Evolutionary conservation across 2,113 vertebrate species (phyloP).

Genomic region (Mus musculus): GRCm39 chr10:117789001-117789500

Average conservation of each 20-base stretch:
- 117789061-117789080: conserved; percentile 55
- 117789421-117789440: neutral
- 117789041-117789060: conserved; percentile 57
- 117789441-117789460: neutral
- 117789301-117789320: neutral
- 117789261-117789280: neutral
- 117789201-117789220: neutral
- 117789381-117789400: neutral
- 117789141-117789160: conserved; percentile 6
- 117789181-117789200: neutral
- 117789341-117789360: neutral
- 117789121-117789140: neutral
- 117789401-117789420: too few species aligned
- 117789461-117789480: neutral
- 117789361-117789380: neutral
- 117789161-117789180: conserved; percentile 9
- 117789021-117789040: conserved; percentile 66
- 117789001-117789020: conserved; percentile 55
- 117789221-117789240: conserved; percentile 45
- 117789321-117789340: conserved; percentile 29
- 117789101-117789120: neutral
- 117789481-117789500: neutral
- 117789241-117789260: conserved; percentile 41
- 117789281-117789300: conserved; percentile 25
- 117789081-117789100: conserved; percentile 41